phyloP scores from a whole-genome alignment of 2,113 vertebrate genomes.

The Pholis gunnellus region DNA sequence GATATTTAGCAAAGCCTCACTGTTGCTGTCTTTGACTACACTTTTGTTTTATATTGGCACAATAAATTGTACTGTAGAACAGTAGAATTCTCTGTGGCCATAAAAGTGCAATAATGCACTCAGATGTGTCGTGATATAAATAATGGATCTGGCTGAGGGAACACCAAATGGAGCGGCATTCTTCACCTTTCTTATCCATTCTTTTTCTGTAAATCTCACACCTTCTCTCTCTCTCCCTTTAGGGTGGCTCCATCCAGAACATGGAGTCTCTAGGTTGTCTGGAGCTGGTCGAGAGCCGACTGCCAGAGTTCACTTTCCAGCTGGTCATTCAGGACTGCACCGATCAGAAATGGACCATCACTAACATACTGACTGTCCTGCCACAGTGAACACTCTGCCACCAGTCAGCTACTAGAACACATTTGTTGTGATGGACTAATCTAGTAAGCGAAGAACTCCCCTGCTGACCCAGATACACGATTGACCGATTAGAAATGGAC shows the following conservation, averaged over 20 bases:
- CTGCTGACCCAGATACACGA: not conserved
- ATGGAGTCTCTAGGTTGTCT: slow-evolving; percentile 91
- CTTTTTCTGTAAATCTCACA: not conserved
- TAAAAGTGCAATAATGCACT: too few relatives aligned
- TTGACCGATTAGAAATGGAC: not conserved
- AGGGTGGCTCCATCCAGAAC: slow-evolving; percentile 97
- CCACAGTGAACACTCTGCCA: slow-evolving; percentile 77
- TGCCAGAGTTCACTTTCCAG: slow-evolving; percentile 89
- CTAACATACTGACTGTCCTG: slow-evolving; percentile 88
- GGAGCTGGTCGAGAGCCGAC: slow-evolving; percentile 89
- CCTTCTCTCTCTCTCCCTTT: not conserved
- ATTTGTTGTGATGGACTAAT: not conserved
- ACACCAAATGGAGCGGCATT: not conserved
- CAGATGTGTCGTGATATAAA: not conserved
- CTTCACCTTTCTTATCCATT: not conserved
- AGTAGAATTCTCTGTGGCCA: not conserved
- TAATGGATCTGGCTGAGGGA: not conserved
- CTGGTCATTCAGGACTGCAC: slow-evolving; percentile 92
- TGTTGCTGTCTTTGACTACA: too few relatives aligned
- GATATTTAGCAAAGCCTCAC: too few relatives aligned
- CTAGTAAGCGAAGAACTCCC: not conserved
- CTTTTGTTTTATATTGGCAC: too few relatives aligned
- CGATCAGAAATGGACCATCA: slow-evolving; percentile 94
- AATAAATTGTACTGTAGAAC: too few relatives aligned
- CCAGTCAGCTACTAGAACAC: not conserved